A percentile compares a stretch with the other conserved stretches of the same genome.
phyloP scores from a whole-genome alignment of 2,888 invertebrate species.

The Platypus cylindrus region DNA sequence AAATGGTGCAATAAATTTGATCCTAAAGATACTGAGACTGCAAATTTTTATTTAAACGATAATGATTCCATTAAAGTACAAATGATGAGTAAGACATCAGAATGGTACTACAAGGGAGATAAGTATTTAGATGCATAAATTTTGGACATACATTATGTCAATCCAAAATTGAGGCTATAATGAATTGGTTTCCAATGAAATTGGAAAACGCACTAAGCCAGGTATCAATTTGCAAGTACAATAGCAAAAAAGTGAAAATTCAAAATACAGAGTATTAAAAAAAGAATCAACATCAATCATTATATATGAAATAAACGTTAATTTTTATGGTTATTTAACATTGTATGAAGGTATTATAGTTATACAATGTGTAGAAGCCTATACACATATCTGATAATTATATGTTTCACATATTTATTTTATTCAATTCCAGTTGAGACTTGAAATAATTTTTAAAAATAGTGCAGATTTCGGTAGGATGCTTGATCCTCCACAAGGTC shows the following conservation, averaged over 20 bases:
- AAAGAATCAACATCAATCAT: too few relatives aligned
- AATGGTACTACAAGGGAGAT: conserved; percentile 40
- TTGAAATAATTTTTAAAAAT: conserved; percentile 48
- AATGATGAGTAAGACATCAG: conserved; percentile 56
- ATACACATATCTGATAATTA: too few relatives aligned
- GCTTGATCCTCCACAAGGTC: conserved; percentile 34
- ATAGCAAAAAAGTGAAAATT: too few relatives aligned
- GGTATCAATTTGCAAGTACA: too few relatives aligned
- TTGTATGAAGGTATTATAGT: too few relatives aligned
- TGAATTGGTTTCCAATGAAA: too few relatives aligned
- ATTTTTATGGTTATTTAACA: too few relatives aligned
- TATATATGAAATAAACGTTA: too few relatives aligned
- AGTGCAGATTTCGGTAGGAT: conserved; percentile 55
- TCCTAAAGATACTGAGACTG: conserved; percentile 40
- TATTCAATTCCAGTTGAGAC: conserved; percentile 61
- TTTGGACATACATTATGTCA: conserved; percentile 59
- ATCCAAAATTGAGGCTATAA: conserved; percentile 59
- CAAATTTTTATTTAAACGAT: conserved; percentile 49
- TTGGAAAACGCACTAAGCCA: too few relatives aligned
- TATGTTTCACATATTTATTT: too few relatives aligned
- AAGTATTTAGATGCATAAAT: conserved; percentile 45
- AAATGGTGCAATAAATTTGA: conserved; percentile 60
- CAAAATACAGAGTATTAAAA: too few relatives aligned
- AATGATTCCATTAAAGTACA: conserved; percentile 47
- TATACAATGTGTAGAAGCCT: too few relatives aligned